A percentile compares a stretch with the other conserved stretches of the same genome.
Evolutionary conservation across 2,888 invertebrate genomes (phyloP).

Genomic region (Lepetodrilus schrolli): DNA sequence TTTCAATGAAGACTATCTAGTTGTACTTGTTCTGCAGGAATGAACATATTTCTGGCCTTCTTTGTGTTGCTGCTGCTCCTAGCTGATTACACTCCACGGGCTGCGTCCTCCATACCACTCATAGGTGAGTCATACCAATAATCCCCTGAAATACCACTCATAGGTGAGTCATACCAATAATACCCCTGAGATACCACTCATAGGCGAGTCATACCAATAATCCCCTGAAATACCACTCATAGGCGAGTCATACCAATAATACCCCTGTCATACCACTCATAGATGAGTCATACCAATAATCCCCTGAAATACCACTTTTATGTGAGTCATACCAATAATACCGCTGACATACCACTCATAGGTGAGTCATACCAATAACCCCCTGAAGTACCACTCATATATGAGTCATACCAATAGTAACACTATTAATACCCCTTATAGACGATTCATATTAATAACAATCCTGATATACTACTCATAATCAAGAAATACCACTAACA

Average conservation of each 20-base stretch:
- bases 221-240: not conserved
- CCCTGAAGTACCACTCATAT: not conserved
- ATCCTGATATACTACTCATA: too few relatives aligned
- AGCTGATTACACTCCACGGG: constrained; percentile 73
- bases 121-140: constrained; percentile 58
- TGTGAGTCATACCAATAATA: not conserved
- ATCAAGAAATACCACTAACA: too few relatives aligned
- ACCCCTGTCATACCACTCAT: constrained; percentile 71
- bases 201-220: constrained; percentile 55
- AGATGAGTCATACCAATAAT: constrained; percentile 51
- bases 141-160: not conserved
- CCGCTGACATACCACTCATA: constrained; percentile 70
- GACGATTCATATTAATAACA: too few relatives aligned
- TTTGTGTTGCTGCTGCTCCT: constrained; percentile 73
- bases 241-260: not conserved
- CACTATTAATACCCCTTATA: too few relatives aligned
- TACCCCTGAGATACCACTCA: constrained; percentile 70
- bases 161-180: not conserved
- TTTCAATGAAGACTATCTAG: not conserved
- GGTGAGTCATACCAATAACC: constrained; percentile 50
- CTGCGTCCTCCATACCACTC: constrained; percentile 69
- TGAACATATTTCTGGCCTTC: constrained; percentile 75
- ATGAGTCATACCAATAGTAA: not conserved
- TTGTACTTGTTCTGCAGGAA: constrained; percentile 60
- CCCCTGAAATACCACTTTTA: not conserved